A percentile compares a stretch with the other conserved stretches of the same genome.
phyloP scores from a whole-genome alignment of 1,140 invertebrate genomes.

The Bombyx mandarina region DNA sequence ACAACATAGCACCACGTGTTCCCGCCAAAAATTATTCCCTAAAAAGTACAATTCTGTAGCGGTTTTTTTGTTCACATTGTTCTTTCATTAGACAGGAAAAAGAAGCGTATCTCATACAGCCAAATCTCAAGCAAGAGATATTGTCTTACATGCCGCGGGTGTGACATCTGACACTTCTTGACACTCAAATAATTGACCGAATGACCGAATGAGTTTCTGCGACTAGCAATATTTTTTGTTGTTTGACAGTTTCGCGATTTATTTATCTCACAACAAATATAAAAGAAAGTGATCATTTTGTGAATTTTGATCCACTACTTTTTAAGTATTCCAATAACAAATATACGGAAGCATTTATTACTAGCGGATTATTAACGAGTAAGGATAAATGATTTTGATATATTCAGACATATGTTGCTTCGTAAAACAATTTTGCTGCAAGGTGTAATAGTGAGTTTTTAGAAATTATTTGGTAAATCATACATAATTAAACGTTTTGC shows the following conservation, averaged over 20 bases:
- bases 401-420: constrained; percentile 19
- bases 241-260: constrained; percentile 16
- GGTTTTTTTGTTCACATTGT: too few relatives aligned
- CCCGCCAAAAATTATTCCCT: too few relatives aligned
- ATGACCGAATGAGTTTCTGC: not conserved
- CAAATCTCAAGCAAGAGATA: too few relatives aligned
- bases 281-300: constrained; percentile 16
- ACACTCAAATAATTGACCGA: not conserved
- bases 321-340: constrained; percentile 2
- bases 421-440: not conserved
- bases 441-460: too few relatives aligned
- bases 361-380: constrained; percentile 3
- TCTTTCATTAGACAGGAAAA: too few relatives aligned
- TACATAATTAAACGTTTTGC: too few relatives aligned
- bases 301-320: not conserved
- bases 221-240: not conserved
- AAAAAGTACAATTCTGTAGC: too few relatives aligned
- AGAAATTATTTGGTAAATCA: too few relatives aligned
- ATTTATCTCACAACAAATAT: constrained; percentile 17
- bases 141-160: too few relatives aligned
- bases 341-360: constrained; percentile 3
- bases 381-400: constrained; percentile 6
- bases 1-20: too few relatives aligned
- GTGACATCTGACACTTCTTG: too few relatives aligned
- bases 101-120: too few relatives aligned